Conservation (phyloP, 2,888 invertebrate species). For the Andrena hattorfiana region DNA sequence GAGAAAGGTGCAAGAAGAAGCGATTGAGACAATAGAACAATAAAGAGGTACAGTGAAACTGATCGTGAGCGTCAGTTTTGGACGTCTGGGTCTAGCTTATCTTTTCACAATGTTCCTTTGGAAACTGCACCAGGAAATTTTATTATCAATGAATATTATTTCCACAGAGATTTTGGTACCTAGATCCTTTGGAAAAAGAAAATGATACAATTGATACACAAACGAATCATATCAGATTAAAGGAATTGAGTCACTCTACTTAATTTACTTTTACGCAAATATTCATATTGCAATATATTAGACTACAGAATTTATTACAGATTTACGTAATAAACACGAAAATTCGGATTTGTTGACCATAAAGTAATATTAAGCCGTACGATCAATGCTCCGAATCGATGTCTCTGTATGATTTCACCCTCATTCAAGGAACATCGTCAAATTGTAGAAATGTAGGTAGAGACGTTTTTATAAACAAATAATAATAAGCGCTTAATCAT, state of each 20-base stretch:
- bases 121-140: no score
- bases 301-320: background rate
- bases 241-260: background rate
- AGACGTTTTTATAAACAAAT: slow-evolving; percentile 24
- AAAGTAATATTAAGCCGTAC: no score
- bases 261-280: background rate
- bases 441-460: slow-evolving; percentile 19
- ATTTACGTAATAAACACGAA: no score
- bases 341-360: no score
- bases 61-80: background rate
- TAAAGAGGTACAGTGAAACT: background rate
- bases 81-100: background rate
- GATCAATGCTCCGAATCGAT: background rate
- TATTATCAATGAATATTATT: no score
- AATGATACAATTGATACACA: background rate
- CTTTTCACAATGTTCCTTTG: no score
- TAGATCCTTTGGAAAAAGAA: no score
- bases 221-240: background rate
- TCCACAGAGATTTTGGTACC: no score
- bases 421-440: background rate
- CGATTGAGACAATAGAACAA: background rate
- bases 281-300: background rate
- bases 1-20: background rate
- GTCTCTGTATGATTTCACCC: background rate
- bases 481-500: slow-evolving; percentile 35